phyloP scores from a whole-genome alignment of 2,113 vertebrate species.

The Thamnophis sirtalis region DNA sequence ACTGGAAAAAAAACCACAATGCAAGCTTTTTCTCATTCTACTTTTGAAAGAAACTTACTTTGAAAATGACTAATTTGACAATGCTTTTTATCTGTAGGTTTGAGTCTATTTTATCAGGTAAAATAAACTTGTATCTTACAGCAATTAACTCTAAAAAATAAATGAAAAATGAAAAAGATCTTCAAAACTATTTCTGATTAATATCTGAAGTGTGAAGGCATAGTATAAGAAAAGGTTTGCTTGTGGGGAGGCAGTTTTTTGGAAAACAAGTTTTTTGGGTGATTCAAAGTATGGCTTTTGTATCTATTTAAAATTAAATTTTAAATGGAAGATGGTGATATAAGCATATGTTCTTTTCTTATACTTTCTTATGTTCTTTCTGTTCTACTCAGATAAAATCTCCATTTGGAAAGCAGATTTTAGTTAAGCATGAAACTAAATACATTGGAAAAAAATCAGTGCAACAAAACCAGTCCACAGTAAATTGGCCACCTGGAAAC shows the following conservation, averaged over 20 bases:
- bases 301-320: background rate
- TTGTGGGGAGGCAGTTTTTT: background rate
- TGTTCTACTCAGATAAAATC: background rate
- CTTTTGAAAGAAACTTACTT: slow-evolving; percentile 35
- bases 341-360: background rate
- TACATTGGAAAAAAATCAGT: background rate
- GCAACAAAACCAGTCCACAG: background rate
- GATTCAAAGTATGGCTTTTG: background rate
- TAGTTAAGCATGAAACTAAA: background rate
- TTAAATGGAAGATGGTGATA: background rate
- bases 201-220: background rate
- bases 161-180: background rate
- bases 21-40: slow-evolving; percentile 8
- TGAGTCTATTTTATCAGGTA: slow-evolving; percentile 14
- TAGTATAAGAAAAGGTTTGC: background rate
- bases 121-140: background rate
- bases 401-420: background rate
- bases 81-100: slow-evolving; percentile 3
- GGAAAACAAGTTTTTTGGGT: background rate
- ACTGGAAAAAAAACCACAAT: slow-evolving; percentile 28
- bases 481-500: background rate
- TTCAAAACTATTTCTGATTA: background rate
- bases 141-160: background rate
- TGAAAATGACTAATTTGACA: slow-evolving; percentile 14
- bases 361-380: background rate